phyloP scores from a whole-genome alignment of 1,140 invertebrate species.

The Formica exsecta region DNA sequence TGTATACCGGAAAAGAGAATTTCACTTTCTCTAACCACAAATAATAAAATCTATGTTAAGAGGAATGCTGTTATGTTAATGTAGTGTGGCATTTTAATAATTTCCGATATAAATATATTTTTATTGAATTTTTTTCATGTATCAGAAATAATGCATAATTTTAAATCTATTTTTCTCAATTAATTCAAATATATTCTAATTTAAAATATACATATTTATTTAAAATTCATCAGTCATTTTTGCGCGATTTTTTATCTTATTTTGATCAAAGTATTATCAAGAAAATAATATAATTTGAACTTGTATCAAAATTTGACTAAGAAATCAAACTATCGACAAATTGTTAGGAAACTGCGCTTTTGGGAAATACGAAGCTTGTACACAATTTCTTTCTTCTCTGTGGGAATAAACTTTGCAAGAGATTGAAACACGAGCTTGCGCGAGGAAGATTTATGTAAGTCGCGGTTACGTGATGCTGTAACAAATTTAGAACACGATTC shows the following conservation, averaged over 20 bases:
- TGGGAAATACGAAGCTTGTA: background rate
- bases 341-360: conserved; percentile 1
- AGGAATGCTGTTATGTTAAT: background rate
- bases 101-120: conserved; percentile 1
- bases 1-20: background rate
- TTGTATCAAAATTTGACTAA: background rate
- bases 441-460: conserved; percentile 53
- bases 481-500: conserved; percentile 59
- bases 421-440: conserved; percentile 32
- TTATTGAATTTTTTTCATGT: background rate
- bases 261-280: background rate
- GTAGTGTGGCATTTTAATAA: background rate
- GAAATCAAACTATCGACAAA: background rate
- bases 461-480: conserved; percentile 52
- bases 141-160: background rate
- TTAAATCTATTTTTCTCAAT: background rate
- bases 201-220: conserved; percentile 13
- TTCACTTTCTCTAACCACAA: conserved; percentile 47
- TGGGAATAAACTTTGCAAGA: conserved; percentile 46
- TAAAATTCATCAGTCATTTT: background rate
- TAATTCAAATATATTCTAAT: conserved; percentile 16
- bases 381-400: conserved; percentile 7
- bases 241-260: background rate
- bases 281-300: background rate
- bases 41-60: conserved; percentile 22